Evolutionary conservation across 2,113 vertebrate genomes (phyloP).

Genomic region (Caranx melampygus): DNA sequence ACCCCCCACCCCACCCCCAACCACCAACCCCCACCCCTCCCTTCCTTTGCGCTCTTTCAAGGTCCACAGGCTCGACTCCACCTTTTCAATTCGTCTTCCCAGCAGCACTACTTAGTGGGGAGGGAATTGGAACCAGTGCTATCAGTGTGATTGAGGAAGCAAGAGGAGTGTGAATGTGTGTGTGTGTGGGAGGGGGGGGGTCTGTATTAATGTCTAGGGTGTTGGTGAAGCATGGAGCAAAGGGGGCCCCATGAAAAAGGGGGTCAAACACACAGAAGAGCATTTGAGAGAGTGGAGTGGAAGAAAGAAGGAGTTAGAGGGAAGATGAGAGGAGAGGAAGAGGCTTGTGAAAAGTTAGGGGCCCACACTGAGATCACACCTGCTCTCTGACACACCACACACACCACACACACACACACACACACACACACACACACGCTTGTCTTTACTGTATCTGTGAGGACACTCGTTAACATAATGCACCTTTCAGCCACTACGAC

Average conservation of each 20-base stretch:
- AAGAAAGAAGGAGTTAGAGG: conserved; percentile 70
- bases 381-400: conserved; percentile 64
- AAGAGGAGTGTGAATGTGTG: conserved; percentile 52
- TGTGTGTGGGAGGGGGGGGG: conserved; percentile 43
- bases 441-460: too few relatives aligned
- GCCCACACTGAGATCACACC: conserved; percentile 72
- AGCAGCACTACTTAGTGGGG: conserved; percentile 84
- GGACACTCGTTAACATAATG: too few relatives aligned
- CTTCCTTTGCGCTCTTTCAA: conserved; percentile 78
- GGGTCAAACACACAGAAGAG: conserved; percentile 74
- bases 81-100: conserved; percentile 84
- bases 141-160: conserved; percentile 84
- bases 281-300: conserved; percentile 70
- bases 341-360: conserved; percentile 70
- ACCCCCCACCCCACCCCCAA: conserved; percentile 47
- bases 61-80: conserved; percentile 82
- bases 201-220: conserved; percentile 74
- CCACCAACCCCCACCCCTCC: not conserved
- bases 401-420: conserved; percentile 24
- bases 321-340: conserved; percentile 70
- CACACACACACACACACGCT: not conserved
- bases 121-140: conserved; percentile 86
- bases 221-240: conserved; percentile 78
- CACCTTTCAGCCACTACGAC: too few relatives aligned
- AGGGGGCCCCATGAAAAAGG: conserved; percentile 71